A percentile compares a stretch with the other conserved stretches of the same genome.
Evolutionary conservation across 1,140 invertebrate species (phyloP).

Genomic region (Drosophila rhopaloa): DNA sequence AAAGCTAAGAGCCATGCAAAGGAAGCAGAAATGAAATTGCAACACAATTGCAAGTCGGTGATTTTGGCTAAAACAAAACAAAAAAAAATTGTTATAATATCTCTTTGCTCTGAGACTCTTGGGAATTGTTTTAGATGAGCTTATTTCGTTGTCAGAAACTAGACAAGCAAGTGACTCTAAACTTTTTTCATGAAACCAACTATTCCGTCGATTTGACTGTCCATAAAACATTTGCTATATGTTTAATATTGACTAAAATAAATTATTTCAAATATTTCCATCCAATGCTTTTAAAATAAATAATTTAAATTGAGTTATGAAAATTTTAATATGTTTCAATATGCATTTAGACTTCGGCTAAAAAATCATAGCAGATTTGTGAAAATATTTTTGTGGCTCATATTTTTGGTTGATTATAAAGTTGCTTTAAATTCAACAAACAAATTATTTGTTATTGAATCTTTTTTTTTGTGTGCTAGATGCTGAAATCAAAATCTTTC

Average conservation of each 20-base stretch:
- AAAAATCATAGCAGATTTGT: not conserved
- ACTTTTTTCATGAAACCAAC: not conserved
- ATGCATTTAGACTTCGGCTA: not conserved
- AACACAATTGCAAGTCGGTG: constrained; percentile 18
- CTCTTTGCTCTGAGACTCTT: not conserved
- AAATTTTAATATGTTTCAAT: not conserved
- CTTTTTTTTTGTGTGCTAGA: not conserved
- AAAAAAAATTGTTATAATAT: constrained; percentile 11
- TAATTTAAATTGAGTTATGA: not conserved
- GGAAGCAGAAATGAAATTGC: constrained; percentile 15
- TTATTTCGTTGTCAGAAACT: constrained; percentile 1
- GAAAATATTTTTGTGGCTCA: not conserved
- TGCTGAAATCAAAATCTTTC: no score
- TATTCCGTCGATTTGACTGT: not conserved
- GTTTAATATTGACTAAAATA: not conserved
- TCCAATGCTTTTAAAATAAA: not conserved
- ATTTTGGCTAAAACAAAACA: constrained; percentile 5
- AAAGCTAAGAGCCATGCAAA: constrained; percentile 4
- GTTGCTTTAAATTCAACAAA: not conserved
- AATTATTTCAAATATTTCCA: not conserved
- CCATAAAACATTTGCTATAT: not conserved
- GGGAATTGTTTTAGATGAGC: constrained; percentile 6
- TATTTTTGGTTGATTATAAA: no score
- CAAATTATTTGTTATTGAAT: not conserved
- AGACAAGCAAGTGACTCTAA: not conserved